Evolutionary conservation across 2,113 vertebrate genomes (phyloP).

Genomic region (Electrona antarctica): DNA sequence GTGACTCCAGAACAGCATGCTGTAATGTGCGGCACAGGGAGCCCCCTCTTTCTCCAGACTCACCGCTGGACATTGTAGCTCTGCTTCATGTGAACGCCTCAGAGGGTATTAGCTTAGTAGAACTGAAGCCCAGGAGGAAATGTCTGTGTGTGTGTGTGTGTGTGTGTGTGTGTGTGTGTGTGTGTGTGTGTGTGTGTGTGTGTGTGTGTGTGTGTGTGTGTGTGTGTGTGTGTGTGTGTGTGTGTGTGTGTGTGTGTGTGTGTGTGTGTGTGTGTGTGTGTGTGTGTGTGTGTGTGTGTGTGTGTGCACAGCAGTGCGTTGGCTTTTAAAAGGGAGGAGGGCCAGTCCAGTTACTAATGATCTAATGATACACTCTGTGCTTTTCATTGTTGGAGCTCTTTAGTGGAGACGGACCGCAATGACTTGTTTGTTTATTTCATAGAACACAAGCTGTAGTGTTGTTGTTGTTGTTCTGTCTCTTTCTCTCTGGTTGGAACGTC

Average conservation of each 20-base stretch:
- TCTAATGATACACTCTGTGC: constrained; percentile 60
- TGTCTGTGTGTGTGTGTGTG: constrained; percentile 46
- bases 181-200: too few species aligned
- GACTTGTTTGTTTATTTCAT: too few species aligned
- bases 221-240: too few species aligned
- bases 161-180: neutral
- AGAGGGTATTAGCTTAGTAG: constrained; percentile 64
- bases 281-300: constrained; percentile 19
- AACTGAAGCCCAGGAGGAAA: constrained; percentile 57
- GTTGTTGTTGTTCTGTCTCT: too few species aligned
- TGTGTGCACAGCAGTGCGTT: constrained; percentile 58
- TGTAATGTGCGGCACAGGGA: constrained; percentile 55
- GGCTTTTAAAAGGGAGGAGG: constrained; percentile 39
- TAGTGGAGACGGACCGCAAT: constrained; percentile 12
- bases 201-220: too few species aligned
- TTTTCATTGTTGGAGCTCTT: constrained; percentile 46
- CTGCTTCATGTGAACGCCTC: constrained; percentile 73
- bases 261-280: too few species aligned
- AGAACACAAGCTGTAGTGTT: too few species aligned
- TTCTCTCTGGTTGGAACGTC: too few species aligned
- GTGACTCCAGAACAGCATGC: constrained; percentile 69
- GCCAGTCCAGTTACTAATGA: constrained; percentile 61
- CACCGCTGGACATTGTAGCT: constrained; percentile 66
- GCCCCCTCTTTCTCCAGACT: constrained; percentile 46
- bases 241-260: too few species aligned